These are phyloP conservation scores for Melanogrammus aeglefinus DNA, from an alignment of 2,797 vertebrate species.

Conservation along the genomic window DNA sequence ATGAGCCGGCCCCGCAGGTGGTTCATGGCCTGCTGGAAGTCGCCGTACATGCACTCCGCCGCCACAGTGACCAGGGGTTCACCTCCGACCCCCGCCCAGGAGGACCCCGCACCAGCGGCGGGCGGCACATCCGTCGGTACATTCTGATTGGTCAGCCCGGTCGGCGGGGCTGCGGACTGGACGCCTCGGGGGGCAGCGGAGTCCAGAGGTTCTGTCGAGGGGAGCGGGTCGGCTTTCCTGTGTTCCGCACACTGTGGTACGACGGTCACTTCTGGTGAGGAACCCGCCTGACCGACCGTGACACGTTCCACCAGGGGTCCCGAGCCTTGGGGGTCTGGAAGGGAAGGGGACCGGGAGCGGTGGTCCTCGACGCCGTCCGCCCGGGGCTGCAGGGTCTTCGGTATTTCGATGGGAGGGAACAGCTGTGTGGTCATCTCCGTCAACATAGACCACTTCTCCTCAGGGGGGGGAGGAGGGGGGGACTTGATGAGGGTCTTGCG, in stretches of 20 bases:
- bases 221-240: slow-evolving; percentile 52
- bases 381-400: slow-evolving; percentile 49
- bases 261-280: slow-evolving; percentile 15
- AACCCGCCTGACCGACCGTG: not conserved
- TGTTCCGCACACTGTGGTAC: slow-evolving; percentile 30
- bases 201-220: slow-evolving; percentile 58
- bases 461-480: slow-evolving; percentile 27
- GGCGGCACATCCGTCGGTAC: not conserved
- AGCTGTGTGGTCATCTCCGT: slow-evolving; percentile 65
- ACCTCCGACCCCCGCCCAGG: slow-evolving; percentile 30
- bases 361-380: slow-evolving; percentile 21
- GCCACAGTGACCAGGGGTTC: slow-evolving; percentile 71
- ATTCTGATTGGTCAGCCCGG: slow-evolving; percentile 8
- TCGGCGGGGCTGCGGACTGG: not conserved
- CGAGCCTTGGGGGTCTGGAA: slow-evolving; percentile 23
- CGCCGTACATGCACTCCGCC: slow-evolving; percentile 94
- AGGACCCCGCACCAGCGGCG: not conserved
- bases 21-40: slow-evolving; percentile 88
- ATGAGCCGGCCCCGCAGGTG: slow-evolving; percentile 88
- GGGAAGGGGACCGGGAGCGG: slow-evolving; percentile 27
- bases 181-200: slow-evolving; percentile 29
- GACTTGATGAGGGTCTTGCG: slow-evolving; percentile 65
- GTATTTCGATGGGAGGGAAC: slow-evolving; percentile 66
- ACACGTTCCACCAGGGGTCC: slow-evolving; percentile 14
- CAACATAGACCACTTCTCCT: slow-evolving; percentile 66